Evolutionary conservation across 2,797 vertebrate genomes (phyloP).

Genomic region (Percopsis omiscomaycus): DNA sequence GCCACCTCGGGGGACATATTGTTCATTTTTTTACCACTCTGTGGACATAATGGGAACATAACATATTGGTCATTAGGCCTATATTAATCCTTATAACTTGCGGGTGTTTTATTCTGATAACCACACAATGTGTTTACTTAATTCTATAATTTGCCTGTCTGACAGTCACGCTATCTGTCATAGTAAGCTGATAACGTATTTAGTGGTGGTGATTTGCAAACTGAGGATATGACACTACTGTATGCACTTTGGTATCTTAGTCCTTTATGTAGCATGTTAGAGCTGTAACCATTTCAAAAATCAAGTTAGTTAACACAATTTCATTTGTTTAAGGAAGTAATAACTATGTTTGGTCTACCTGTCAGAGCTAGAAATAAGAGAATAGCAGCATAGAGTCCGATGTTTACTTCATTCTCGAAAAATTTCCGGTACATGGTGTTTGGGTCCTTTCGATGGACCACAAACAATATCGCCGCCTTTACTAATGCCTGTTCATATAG

Average conservation of each 20-base stretch:
- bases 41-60: conserved; percentile 1
- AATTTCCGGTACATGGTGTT: conserved; percentile 63
- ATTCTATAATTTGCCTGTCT: not conserved
- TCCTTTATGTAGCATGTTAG: too few species aligned
- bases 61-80: too few species aligned
- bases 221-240: too few species aligned
- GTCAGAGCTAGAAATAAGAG: conserved; percentile 26
- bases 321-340: not conserved
- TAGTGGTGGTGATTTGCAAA: too few species aligned
- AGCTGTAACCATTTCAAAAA: too few species aligned
- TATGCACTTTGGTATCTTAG: too few species aligned
- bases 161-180: not conserved
- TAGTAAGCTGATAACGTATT: not conserved
- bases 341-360: conserved; percentile 51
- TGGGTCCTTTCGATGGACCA: conserved; percentile 56
- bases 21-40: conserved; percentile 66
- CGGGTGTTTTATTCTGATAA: too few species aligned
- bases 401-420: conserved; percentile 64
- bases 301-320: not conserved
- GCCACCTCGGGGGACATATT: conserved; percentile 94
- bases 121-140: too few species aligned
- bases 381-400: conserved; percentile 33
- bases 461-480: conserved; percentile 6
- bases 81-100: too few species aligned
- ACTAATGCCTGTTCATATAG: conserved; percentile 50